A percentile compares a stretch with the other conserved stretches of the same genome.
Evolutionary conservation across 2,888 invertebrate genomes (phyloP).

Genomic region (Celastrina argiolus): DNA sequence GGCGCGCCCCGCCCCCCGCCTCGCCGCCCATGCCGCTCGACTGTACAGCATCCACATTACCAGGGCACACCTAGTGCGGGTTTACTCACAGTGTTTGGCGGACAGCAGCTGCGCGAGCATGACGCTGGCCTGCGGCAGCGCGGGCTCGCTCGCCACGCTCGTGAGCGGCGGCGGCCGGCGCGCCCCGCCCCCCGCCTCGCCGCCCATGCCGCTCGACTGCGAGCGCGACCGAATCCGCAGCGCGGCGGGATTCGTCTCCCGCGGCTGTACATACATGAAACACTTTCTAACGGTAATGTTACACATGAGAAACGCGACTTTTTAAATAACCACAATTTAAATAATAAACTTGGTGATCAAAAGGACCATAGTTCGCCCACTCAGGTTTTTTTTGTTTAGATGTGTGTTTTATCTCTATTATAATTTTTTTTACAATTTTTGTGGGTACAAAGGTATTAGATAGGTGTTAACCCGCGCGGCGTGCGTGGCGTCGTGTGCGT

Average conservation of each 20-base stretch:
- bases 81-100: slow-evolving; percentile 76
- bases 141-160: slow-evolving; percentile 87
- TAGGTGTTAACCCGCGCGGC: slow-evolving; percentile 36
- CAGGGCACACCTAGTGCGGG: too few relatives aligned
- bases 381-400: too few relatives aligned
- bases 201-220: slow-evolving; percentile 69
- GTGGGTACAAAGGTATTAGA: neutral
- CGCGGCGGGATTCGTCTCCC: slow-evolving; percentile 49
- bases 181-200: slow-evolving; percentile 57
- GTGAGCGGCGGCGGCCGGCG: slow-evolving; percentile 80
- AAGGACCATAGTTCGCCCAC: too few relatives aligned
- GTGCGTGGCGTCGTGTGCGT: slow-evolving; percentile 63
- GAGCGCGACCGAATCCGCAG: slow-evolving; percentile 64
- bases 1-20: slow-evolving; percentile 54
- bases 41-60: slow-evolving; percentile 30
- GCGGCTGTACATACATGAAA: slow-evolving; percentile 43
- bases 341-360: too few relatives aligned
- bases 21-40: slow-evolving; percentile 73
- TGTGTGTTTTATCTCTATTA: too few relatives aligned
- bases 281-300: neutral
- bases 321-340: too few relatives aligned
- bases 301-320: too few relatives aligned
- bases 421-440: neutral
- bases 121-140: slow-evolving; percentile 84
- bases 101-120: slow-evolving; percentile 90